Base-by-base conservation (phyloP, 2,797 vertebrate genomes). In the Catharus ustulatus region DNA sequence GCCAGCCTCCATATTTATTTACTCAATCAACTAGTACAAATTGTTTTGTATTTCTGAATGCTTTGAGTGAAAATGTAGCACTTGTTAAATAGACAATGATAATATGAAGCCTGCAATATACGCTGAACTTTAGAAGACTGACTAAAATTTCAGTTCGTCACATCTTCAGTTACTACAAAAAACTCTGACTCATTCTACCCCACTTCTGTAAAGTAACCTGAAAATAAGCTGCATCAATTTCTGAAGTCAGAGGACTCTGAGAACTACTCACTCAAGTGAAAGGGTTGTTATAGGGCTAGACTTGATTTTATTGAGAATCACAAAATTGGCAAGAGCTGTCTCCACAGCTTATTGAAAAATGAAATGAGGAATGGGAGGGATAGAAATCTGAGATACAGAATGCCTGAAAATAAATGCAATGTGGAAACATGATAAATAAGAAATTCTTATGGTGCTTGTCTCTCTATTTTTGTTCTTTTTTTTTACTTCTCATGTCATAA, bases 321-420 rank as follows among this genome's bases (percentile, higher is more conserved):
- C 87, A 78, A 76, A 90, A 83, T 40, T 87, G 88, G 75, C 87
- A 81, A 78, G 64, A 81, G 30, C 27, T 72, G 51, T 66, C 84
- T 94, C 61, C 40, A 73, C 27, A 92, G 67, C 34, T 87, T 91
- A 87, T 24, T 89, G 84, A 86, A 87, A 78, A 95, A 88, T 64
- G 73, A 93, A 89, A 91, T 83, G 75, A 78, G 49, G 58, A 89
- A 92, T 51, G 27, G 36, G 57, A 89, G 18, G 62, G 30, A 92
- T 29, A 89, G 23, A 89, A 93, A 86, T 63, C 55, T 26, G 58
- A 80, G 48, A 57, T 30, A 86, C 7, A 77, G 38, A 81, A 81
- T 32, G 45, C 62, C 46, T 80, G 62, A 92, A 91, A 95, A 92
- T 43, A 87, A 82, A 94, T 80, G 45, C 57, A 83, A 40, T 66